Percentiles rank a stretch among this genome's conserved stretches.
These are phyloP conservation scores for Chloroclysta siterata DNA, from an alignment of 2,888 invertebrate species.

Conservation along the genomic window DNA sequence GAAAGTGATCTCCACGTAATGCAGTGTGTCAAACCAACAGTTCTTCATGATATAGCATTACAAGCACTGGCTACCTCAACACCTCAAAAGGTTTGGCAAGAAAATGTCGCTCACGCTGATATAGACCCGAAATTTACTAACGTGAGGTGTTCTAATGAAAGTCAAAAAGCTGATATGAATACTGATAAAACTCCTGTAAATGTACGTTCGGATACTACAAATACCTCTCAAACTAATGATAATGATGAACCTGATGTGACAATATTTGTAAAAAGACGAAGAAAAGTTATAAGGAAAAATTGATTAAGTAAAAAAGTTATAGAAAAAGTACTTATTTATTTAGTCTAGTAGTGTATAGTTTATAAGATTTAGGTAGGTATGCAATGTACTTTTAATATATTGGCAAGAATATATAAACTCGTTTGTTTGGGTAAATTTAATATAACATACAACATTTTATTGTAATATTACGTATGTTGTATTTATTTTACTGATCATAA, in stretches of 20 bases:
- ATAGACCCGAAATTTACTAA: constrained; percentile 37
- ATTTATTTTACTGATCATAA: not conserved
- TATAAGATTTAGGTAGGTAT: not conserved
- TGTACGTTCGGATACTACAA: constrained; percentile 43
- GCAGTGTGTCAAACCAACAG: constrained; percentile 32
- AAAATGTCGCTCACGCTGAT: constrained; percentile 27
- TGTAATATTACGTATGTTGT: not conserved
- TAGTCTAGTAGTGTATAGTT: not conserved
- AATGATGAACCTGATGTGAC: constrained; percentile 70
- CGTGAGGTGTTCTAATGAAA: constrained; percentile 40
- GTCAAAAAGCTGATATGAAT: constrained; percentile 26
- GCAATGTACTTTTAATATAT: not conserved
- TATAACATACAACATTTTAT: not conserved
- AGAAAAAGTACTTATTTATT: not conserved
- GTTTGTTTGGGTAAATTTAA: not conserved
- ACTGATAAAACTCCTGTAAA: constrained; percentile 30
- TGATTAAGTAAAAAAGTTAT: constrained; percentile 16
- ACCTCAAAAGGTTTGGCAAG: constrained; percentile 54
- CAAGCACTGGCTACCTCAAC: constrained; percentile 73
- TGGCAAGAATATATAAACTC: not conserved
- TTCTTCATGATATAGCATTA: constrained; percentile 41
- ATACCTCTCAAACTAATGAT: constrained; percentile 44
- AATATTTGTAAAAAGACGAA: constrained; percentile 69
- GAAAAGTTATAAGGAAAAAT: constrained; percentile 58
- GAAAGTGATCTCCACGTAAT: constrained; percentile 24